These are phyloP conservation scores for Daubentonia madagascariensis DNA, from an alignment of 2,113 vertebrate genomes.

Conservation along the genomic window DNA sequence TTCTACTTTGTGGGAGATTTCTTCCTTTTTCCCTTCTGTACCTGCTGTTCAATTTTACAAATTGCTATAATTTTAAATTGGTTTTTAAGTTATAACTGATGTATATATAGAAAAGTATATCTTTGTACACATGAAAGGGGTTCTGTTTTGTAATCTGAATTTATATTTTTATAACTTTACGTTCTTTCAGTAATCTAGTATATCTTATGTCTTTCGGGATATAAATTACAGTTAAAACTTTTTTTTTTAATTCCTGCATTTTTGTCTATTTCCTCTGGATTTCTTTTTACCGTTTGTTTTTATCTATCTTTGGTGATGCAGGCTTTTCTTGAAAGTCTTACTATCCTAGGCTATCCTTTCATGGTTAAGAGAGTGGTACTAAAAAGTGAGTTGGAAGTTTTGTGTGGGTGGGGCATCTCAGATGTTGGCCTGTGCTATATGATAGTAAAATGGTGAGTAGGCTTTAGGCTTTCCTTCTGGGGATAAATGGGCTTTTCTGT, in stretches of 20 bases:
- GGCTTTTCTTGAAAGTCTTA: not conserved
- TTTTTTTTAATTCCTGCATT: not conserved
- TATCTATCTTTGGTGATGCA: not conserved
- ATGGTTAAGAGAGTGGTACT: not conserved
- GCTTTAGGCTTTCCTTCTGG: not conserved
- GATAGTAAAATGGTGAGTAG: not conserved
- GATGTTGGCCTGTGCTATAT: not conserved
- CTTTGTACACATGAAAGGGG: not conserved
- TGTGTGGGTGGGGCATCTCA: not conserved
- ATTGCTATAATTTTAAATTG: not conserved
- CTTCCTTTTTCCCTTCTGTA: not conserved
- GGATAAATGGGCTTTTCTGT: not conserved
- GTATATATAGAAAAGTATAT: not conserved
- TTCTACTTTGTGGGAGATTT: not conserved
- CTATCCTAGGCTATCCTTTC: not conserved
- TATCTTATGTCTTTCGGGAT: slow-evolving; percentile 8
- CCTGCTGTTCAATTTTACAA: slow-evolving; percentile 6
- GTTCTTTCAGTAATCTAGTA: not conserved
- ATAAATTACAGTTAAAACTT: not conserved
- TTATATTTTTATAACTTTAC: not conserved
- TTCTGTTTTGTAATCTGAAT: not conserved
- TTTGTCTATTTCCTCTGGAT: not conserved
- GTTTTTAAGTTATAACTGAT: not conserved
- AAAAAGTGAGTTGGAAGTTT: not conserved
- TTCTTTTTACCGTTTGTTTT: not conserved